Conservation (phyloP, 1,140 invertebrate genomes). For the Bursaphelenchus mucronatus region DNA sequence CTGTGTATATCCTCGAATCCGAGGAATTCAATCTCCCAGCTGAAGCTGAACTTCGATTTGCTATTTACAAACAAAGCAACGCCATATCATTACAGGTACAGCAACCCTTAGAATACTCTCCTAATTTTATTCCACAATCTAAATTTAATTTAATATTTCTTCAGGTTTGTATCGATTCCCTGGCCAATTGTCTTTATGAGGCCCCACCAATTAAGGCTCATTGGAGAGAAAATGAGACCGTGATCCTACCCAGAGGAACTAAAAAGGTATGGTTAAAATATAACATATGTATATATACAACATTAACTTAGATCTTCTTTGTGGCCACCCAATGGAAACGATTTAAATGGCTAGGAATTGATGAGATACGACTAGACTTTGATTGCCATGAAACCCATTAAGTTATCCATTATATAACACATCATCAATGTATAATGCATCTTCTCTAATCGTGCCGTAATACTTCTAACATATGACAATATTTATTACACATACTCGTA, state of each 20-base stretch:
- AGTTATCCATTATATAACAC: too few species aligned
- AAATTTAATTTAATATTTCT: not conserved
- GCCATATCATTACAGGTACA: constrained; percentile 23
- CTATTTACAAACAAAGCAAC: constrained; percentile 11
- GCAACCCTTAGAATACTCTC: not conserved
- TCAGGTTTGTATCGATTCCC: constrained; percentile 25
- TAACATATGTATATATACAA: too few species aligned
- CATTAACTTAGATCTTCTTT: constrained; percentile 17
- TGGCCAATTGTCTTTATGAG: constrained; percentile 27
- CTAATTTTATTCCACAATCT: not conserved
- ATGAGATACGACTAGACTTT: constrained; percentile 18
- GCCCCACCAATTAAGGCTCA: constrained; percentile 12
- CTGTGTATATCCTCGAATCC: constrained; percentile 20
- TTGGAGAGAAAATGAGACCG: constrained; percentile 20
- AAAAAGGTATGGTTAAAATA: too few species aligned
- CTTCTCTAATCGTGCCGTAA: too few species aligned
- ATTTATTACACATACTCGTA: too few species aligned
- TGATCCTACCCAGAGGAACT: too few species aligned
- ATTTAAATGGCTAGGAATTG: constrained; percentile 31
- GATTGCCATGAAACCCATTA: too few species aligned
- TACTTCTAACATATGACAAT: too few species aligned
- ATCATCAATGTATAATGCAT: too few species aligned
- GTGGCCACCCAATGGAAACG: constrained; percentile 35
- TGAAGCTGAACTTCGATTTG: constrained; percentile 6
- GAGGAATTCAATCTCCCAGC: constrained; percentile 4